Percentiles rank a stretch among this genome's conserved stretches.
Evolutionary conservation across 2,113 vertebrate species (phyloP).

Genomic region (Antechinus stuartii): DNA sequence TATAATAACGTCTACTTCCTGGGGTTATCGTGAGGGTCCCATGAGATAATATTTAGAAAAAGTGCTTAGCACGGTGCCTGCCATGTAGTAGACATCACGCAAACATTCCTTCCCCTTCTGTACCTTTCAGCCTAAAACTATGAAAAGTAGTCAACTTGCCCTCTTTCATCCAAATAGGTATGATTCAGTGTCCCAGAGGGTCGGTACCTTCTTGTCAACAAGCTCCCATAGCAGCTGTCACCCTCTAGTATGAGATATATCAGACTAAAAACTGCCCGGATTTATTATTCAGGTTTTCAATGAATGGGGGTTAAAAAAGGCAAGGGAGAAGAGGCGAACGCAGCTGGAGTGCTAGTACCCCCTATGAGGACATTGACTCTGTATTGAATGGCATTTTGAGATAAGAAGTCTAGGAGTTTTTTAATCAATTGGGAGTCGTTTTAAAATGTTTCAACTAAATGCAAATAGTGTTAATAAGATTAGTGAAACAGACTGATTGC

Average conservation of each 20-base stretch:
- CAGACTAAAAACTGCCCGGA: conserved; percentile 24
- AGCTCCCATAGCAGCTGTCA: conserved; percentile 2
- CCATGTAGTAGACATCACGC: not conserved
- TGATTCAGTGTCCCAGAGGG: conserved; percentile 28
- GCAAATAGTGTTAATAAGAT: conserved; percentile 61
- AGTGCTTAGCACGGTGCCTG: not conserved
- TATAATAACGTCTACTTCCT: not conserved
- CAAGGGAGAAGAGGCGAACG: conserved; percentile 38
- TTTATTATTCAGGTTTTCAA: conserved; percentile 57
- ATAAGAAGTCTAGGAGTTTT: conserved; percentile 43
- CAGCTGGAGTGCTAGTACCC: not conserved
- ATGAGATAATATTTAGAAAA: not conserved
- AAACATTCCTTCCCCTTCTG: not conserved
- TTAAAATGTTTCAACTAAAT: conserved; percentile 62
- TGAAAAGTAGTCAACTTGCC: conserved; percentile 11
- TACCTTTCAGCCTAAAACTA: conserved; percentile 17
- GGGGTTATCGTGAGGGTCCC: not conserved
- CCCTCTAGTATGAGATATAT: conserved; percentile 24
- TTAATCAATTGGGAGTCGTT: conserved; percentile 53
- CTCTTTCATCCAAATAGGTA: conserved; percentile 31
- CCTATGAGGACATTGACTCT: conserved; percentile 47
- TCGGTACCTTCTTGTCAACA: conserved; percentile 19
- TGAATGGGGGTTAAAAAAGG: conserved; percentile 12
- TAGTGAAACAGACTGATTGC: conserved; percentile 48
- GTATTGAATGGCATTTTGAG: conserved; percentile 50